Conservation (phyloP, 1,140 invertebrate genomes). For the Aphaenogaster rudis region DNA sequence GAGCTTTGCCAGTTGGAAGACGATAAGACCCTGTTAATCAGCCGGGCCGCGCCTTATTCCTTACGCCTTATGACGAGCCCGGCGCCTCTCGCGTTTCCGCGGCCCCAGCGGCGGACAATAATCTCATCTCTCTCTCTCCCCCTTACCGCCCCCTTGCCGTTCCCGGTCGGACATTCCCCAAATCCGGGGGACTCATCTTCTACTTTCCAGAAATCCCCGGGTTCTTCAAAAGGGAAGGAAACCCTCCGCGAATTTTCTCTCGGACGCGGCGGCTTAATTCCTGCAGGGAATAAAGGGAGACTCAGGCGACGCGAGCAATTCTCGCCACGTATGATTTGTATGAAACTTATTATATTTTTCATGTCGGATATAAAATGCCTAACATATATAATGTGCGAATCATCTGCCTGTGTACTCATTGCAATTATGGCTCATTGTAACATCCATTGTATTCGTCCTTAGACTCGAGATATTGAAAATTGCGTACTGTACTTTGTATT, state of each 20-base stretch:
- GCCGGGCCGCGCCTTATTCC: conserved; percentile 70
- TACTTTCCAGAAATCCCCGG: conserved; percentile 55
- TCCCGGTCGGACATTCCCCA: conserved; percentile 57
- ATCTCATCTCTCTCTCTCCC: conserved; percentile 35
- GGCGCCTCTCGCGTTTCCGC: conserved; percentile 35
- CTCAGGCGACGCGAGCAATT: conserved; percentile 20
- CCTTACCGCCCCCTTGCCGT: background rate
- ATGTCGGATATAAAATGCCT: background rate
- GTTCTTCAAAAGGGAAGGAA: conserved; percentile 54
- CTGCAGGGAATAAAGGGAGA: background rate
- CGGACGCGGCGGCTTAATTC: conserved; percentile 30
- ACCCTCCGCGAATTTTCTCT: conserved; percentile 57
- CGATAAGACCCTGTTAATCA: conserved; percentile 84
- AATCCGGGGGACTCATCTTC: conserved; percentile 68
- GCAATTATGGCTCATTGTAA: conserved; percentile 8
- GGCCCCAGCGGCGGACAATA: conserved; percentile 54
- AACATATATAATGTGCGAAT: background rate
- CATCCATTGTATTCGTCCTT: background rate
- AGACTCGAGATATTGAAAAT: background rate
- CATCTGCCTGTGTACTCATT: background rate
- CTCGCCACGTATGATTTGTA: conserved; percentile 14
- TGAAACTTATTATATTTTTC: conserved; percentile 2
- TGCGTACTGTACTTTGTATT: background rate
- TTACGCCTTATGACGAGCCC: conserved; percentile 58
- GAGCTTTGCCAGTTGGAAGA: conserved; percentile 83